Base-by-base conservation (phyloP, 2,113 vertebrate genomes). In the Mesitornis unicolor region DNA sequence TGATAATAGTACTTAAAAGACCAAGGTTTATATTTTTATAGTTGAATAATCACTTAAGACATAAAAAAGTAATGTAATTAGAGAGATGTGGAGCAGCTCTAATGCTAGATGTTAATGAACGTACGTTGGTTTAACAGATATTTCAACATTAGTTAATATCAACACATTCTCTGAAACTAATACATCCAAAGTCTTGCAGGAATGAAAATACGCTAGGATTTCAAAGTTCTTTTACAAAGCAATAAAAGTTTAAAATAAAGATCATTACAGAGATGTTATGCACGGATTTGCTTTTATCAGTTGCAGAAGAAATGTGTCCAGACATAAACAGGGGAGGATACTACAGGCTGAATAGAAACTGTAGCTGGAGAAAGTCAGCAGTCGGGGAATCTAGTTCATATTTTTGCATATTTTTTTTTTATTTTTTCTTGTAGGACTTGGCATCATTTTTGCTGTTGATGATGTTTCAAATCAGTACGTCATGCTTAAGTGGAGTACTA, bases 51-150 rank as follows among this genome's bases (percentile, higher is more conserved):
- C 64, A 95, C 59, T 89, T 86, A 81, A 56, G 85, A 47, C 87
- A 86, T 94, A 92, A 95, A 90, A 54, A 38, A 94, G 60, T 60
- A 86, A 93, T 70, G 51, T 47, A 89, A 93, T 96, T 90, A 93
- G 70, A 82, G 63, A 78, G 68, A 75, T 16, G 40, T 40, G 36
- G 42, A 90, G 25, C 78, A 71, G 68, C 68, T 94, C 38, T 81
- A 90, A 71, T 71, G 61, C 54, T 70, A 36, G 50, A 83, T 74
- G 36, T 84, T 84, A 90, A 93, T 68, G 64, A 90, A 83, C 29
- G 28, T 25, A 8, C 38, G 65, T 89, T 86, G 54, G 68, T 86
- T 94, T 96, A 95, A 94, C 42, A 86, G 79, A 71, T 71, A 90
- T 43, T 90, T 93, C 75, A 68, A 81, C 61, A 81, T 84, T 43